Percentiles rank a stretch among this genome's conserved stretches.
phyloP scores from a whole-genome alignment of 2,113 vertebrate species.

The Coryphaenoides rupestris region DNA sequence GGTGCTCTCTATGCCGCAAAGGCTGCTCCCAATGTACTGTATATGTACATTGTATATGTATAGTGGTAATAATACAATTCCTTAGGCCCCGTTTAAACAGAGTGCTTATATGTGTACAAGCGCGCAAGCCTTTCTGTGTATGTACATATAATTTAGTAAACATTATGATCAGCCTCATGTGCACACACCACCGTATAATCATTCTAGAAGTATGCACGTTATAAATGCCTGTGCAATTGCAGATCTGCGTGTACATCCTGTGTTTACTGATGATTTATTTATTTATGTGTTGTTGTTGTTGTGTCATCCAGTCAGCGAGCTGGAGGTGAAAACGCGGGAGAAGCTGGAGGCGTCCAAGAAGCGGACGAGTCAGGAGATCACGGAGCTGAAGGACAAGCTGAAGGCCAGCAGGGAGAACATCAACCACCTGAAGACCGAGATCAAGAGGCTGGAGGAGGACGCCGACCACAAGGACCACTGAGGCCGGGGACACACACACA shows the following conservation, averaged over 20 bases:
- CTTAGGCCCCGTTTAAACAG: too few relatives aligned
- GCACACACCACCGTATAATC: too few relatives aligned
- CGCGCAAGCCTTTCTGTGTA: too few relatives aligned
- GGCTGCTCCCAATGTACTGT: too few relatives aligned
- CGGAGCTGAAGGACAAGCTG: constrained; percentile 94
- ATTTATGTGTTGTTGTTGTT: background rate
- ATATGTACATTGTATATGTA: too few relatives aligned
- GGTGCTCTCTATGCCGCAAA: too few relatives aligned
- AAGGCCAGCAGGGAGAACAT: constrained; percentile 98
- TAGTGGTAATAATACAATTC: too few relatives aligned
- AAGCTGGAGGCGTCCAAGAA: constrained; percentile 94
- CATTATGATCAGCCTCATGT: too few relatives aligned
- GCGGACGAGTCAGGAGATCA: constrained; percentile 95
- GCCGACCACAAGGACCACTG: constrained; percentile 93
- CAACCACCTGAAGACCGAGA: constrained; percentile 94
- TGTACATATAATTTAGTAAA: too few relatives aligned
- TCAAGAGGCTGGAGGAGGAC: constrained; percentile 94
- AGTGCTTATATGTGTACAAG: too few relatives aligned
- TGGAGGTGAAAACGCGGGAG: constrained; percentile 92
- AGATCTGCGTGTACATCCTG: background rate
- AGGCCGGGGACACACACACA: constrained; percentile 18
- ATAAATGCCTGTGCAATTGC: background rate
- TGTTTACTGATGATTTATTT: background rate
- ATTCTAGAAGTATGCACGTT: too few relatives aligned
- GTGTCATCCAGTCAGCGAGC: constrained; percentile 81